These are phyloP conservation scores for Aphidius gifuensis DNA, from an alignment of 1,140 invertebrate genomes.

Conservation along the genomic window DNA sequence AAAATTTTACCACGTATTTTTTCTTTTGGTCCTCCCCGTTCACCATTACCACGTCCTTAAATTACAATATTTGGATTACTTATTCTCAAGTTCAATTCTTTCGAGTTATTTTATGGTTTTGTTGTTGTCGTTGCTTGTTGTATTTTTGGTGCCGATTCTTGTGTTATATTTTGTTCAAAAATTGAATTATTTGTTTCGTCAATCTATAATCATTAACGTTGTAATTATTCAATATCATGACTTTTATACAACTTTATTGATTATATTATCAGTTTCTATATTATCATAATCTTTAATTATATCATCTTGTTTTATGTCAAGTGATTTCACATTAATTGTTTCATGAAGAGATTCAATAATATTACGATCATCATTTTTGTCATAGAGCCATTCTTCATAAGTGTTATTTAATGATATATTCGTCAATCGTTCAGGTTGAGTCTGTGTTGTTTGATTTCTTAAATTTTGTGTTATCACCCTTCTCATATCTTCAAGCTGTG, in stretches of 20 bases:
- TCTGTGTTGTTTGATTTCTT: background rate
- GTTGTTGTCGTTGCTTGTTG: background rate
- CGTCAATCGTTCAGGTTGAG: background rate
- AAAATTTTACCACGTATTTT: constrained; percentile 32
- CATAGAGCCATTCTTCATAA: constrained; percentile 1
- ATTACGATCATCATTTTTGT: background rate
- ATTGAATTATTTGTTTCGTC: too few relatives aligned
- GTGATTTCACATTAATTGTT: background rate
- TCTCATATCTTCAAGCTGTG: constrained; percentile 5
- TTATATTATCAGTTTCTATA: too few relatives aligned
- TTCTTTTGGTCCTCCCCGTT: constrained; percentile 31
- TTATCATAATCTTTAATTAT: too few relatives aligned
- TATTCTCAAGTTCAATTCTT: constrained; percentile 46
- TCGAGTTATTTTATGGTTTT: background rate
- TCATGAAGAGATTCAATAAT: background rate
- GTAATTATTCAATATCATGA: too few relatives aligned
- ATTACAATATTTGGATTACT: constrained; percentile 26
- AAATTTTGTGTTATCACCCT: background rate
- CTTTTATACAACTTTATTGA: too few relatives aligned
- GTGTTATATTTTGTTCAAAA: too few relatives aligned
- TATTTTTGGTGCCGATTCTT: too few relatives aligned
- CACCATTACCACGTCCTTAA: constrained; percentile 40
- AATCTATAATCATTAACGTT: too few relatives aligned
- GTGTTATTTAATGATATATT: too few relatives aligned
- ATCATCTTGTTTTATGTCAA: too few relatives aligned